Evolutionary conservation across 2,888 invertebrate genomes (phyloP).

Genomic region (Himalopsyche japonica): DNA sequence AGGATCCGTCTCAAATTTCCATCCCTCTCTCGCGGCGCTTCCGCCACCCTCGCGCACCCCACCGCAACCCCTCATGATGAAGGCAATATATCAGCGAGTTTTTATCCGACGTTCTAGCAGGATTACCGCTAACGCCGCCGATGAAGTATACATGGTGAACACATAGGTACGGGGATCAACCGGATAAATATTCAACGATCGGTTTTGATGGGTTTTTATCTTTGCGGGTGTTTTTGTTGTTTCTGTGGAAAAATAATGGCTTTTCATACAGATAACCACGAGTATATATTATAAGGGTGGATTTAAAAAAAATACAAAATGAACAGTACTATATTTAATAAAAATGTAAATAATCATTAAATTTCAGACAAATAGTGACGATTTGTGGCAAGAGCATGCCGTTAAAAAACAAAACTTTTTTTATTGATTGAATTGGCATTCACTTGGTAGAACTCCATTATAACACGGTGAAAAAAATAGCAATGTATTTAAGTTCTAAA

Average conservation of each 20-base stretch:
- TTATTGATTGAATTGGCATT: too few species aligned
- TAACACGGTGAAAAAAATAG: too few species aligned
- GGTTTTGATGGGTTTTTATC: neutral
- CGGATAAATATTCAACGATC: conserved; percentile 34
- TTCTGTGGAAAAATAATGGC: conserved; percentile 32
- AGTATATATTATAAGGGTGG: neutral
- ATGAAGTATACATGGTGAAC: conserved; percentile 39
- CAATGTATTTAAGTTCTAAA: too few species aligned
- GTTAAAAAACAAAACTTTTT: too few species aligned
- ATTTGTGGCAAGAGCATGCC: too few species aligned
- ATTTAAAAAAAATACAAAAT: too few species aligned
- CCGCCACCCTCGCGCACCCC: conserved; percentile 10
- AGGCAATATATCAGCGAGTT: conserved; percentile 40
- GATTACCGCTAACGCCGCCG: conserved; percentile 41
- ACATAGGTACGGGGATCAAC: conserved; percentile 15
- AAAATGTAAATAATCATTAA: neutral
- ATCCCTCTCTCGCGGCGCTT: conserved; percentile 7
- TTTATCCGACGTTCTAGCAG: conserved; percentile 28
- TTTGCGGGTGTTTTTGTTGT: conserved; percentile 13
- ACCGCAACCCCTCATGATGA: conserved; percentile 28
- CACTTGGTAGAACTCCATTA: too few species aligned
- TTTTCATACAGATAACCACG: conserved; percentile 33
- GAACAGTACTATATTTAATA: too few species aligned
- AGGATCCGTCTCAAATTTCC: neutral
- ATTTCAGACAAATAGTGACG: too few species aligned